Percentiles rank a stretch among this genome's conserved stretches.
Evolutionary conservation across 2,113 vertebrate species (phyloP).

Genomic region (Eudyptes chrysolophus): DNA sequence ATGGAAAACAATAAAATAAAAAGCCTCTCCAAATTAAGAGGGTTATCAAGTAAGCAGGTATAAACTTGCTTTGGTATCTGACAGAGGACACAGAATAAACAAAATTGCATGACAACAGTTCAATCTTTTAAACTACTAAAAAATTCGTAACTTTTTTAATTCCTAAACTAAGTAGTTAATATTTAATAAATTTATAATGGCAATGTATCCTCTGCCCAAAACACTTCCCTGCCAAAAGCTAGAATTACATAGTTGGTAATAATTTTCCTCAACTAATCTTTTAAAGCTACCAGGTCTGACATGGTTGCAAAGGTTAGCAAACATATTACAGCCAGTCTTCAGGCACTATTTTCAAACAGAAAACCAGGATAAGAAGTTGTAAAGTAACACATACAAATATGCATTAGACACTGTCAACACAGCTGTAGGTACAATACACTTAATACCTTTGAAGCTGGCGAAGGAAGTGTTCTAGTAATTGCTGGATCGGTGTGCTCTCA

Average conservation of each 20-base stretch:
- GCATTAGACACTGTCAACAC: not conserved
- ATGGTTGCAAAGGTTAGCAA: not conserved
- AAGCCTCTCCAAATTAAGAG: not conserved
- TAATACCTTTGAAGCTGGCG: conserved; percentile 92
- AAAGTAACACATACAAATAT: not conserved
- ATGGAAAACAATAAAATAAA: not conserved
- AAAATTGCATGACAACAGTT: not conserved
- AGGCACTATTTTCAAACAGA: not conserved
- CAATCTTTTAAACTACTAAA: not conserved
- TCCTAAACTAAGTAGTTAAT: not conserved
- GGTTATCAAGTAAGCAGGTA: not conserved
- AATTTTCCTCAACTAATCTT: not conserved
- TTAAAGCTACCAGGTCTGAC: not conserved
- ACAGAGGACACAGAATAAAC: not conserved
- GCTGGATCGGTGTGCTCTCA: conserved; percentile 93
- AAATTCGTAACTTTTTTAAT: not conserved
- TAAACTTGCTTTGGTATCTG: not conserved
- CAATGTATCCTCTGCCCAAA: not conserved
- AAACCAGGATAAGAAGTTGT: not conserved
- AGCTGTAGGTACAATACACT: not conserved
- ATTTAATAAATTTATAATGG: not conserved
- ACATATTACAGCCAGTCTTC: not conserved
- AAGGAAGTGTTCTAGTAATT: conserved; percentile 93
- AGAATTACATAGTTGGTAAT: not conserved
- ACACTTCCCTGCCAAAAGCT: not conserved